Percentiles rank a stretch among this genome's conserved stretches.
phyloP scores from a whole-genome alignment of 2,797 vertebrate genomes.

The Aphelocoma californica region DNA sequence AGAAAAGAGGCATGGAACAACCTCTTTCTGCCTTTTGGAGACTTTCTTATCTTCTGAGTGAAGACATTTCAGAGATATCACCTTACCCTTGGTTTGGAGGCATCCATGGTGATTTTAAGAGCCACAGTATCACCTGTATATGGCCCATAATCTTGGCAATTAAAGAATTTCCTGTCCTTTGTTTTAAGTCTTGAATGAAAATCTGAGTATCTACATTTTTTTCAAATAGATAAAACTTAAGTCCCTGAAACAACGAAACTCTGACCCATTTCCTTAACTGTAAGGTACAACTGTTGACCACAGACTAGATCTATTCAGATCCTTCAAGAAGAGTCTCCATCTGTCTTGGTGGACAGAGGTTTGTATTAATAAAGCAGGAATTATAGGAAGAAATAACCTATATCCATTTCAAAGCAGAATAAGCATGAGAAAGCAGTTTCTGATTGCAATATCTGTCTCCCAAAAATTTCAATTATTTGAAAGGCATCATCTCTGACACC shows the following conservation, averaged over 20 bases:
- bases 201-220: neutral
- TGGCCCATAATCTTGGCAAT: neutral
- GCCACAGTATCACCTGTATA: neutral
- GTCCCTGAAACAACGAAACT: neutral
- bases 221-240: neutral
- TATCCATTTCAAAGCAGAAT: neutral
- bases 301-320: neutral
- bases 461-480: neutral
- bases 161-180: neutral
- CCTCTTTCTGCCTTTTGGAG: neutral
- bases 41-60: neutral
- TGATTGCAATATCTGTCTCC: neutral
- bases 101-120: neutral
- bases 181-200: neutral
- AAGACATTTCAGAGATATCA: neutral
- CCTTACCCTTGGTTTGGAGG: neutral
- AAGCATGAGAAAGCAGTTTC: neutral
- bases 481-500: neutral
- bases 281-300: neutral
- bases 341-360: neutral
- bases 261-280: neutral
- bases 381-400: neutral
- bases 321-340: neutral
- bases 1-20: neutral
- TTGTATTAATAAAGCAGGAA: neutral